Percentiles rank a stretch among this genome's conserved stretches.
These are phyloP conservation scores for Nannospalax galili DNA, from an alignment of 2,113 vertebrate genomes.

Conservation along the genomic window DNA sequence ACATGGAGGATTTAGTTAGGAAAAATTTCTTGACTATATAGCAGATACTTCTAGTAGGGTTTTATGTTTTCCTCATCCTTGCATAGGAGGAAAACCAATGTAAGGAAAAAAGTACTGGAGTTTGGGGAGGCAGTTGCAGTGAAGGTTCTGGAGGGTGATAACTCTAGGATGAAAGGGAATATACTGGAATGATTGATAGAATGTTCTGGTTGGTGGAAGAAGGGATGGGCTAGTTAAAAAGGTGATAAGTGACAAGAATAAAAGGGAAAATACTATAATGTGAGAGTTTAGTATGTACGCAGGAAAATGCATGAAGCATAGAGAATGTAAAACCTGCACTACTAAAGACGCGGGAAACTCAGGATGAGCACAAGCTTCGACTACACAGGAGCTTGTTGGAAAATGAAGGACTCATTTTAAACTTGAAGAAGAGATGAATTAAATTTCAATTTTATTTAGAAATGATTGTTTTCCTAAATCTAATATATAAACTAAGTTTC, in stretches of 20 bases:
- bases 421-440: no score
- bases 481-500: not conserved
- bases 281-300: not conserved
- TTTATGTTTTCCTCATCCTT: not conserved
- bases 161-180: not conserved
- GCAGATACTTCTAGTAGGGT: not conserved
- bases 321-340: not conserved
- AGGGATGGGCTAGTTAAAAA: not conserved
- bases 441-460: constrained; percentile 7
- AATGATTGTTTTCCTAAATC: not conserved
- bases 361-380: no score
- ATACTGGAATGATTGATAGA: not conserved
- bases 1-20: not conserved
- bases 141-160: not conserved
- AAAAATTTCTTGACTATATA: not conserved
- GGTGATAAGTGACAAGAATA: not conserved
- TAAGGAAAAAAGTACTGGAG: not conserved
- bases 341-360: no score
- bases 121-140: not conserved
- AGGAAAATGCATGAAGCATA: not conserved
- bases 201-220: not conserved
- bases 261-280: not conserved
- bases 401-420: no score
- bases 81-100: not conserved
- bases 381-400: no score